Evolutionary conservation across 2,797 vertebrate species (phyloP).

Genomic region (Hemitrygon akajei): DNA sequence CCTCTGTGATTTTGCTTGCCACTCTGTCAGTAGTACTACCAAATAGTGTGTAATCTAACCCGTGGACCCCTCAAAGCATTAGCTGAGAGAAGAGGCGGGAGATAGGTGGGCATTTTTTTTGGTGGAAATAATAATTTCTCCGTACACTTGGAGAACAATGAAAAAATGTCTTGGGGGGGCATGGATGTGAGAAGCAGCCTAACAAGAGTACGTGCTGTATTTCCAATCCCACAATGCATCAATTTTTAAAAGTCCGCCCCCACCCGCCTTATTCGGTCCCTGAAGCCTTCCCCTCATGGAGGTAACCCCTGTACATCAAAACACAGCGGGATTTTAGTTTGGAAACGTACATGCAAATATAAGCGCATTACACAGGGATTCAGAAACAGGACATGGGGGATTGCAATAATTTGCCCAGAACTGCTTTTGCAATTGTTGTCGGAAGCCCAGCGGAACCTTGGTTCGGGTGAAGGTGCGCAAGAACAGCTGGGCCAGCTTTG

Average conservation of each 20-base stretch:
- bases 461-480: too few species aligned
- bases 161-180: too few species aligned
- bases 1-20: neutral
- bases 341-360: too few species aligned
- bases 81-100: neutral
- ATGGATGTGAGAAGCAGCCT: neutral
- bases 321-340: too few species aligned
- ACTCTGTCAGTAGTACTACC: neutral
- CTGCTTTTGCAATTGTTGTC: neutral
- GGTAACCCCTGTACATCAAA: too few species aligned
- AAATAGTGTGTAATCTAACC: neutral
- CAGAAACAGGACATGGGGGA: too few species aligned
- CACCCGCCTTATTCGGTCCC: neutral
- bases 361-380: too few species aligned
- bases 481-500: neutral
- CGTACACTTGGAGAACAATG: too few species aligned
- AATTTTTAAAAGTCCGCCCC: neutral
- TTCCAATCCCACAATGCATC: neutral
- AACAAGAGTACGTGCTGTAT: too few species aligned
- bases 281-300: too few species aligned
- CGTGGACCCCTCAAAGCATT: neutral
- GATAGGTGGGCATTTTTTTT: neutral
- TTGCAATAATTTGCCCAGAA: neutral
- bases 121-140: neutral
- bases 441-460: neutral